Conservation (phyloP, 2,797 vertebrate species). For the Crax fasciolata region DNA sequence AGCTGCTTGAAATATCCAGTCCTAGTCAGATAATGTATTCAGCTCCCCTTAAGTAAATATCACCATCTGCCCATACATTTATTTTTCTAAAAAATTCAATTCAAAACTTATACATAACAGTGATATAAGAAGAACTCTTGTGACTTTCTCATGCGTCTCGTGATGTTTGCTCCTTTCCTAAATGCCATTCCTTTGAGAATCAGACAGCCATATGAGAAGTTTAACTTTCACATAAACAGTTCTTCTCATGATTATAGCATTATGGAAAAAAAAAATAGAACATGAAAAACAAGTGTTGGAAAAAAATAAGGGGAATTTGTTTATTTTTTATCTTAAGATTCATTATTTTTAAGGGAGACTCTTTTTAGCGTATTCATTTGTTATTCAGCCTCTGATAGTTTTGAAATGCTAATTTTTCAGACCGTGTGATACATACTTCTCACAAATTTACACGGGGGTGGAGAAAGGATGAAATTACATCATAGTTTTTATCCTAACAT, state of each 20-base stretch:
- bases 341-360: background rate
- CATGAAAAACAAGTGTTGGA: background rate
- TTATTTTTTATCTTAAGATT: background rate
- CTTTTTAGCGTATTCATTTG: background rate
- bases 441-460: background rate
- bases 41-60: slow-evolving; percentile 65
- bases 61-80: slow-evolving; percentile 68
- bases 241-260: background rate
- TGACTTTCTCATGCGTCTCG: background rate
- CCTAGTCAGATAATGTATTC: slow-evolving; percentile 67
- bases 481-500: background rate
- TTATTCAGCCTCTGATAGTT: background rate
- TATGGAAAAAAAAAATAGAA: background rate
- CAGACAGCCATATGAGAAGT: background rate
- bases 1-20: slow-evolving; percentile 69
- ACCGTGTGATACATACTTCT: background rate
- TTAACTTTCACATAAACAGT: background rate
- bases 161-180: slow-evolving; percentile 25
- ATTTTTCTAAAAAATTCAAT: slow-evolving; percentile 35
- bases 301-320: no score
- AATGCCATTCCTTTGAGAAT: background rate
- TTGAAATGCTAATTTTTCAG: background rate
- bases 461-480: background rate
- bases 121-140: background rate
- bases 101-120: slow-evolving; percentile 32